Conservation (phyloP, 37 sponge, comb jelly and placozoan species). For the Axinella damicornis region DNA sequence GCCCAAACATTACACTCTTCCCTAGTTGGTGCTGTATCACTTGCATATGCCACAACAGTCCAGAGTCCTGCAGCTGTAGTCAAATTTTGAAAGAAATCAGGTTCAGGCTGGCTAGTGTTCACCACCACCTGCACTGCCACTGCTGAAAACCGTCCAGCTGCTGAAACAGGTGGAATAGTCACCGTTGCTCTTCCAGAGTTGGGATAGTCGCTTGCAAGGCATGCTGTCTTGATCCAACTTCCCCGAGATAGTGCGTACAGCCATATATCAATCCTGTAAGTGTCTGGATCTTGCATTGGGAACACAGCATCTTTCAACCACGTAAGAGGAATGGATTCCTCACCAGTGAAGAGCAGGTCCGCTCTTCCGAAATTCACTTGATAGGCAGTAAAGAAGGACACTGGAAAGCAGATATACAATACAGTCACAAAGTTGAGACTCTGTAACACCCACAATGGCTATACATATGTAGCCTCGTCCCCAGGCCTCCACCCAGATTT, state of each 20-base stretch:
- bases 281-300: conserved; percentile 13
- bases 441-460: not conserved
- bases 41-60: too few relatives aligned
- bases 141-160: not conserved
- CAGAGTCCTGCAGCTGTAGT: too few relatives aligned
- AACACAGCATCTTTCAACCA: conserved; percentile 27
- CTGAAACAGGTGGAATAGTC: conserved; percentile 1
- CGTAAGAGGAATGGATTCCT: not conserved
- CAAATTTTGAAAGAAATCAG: not conserved
- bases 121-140: conserved; percentile 13
- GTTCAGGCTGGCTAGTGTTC: not conserved
- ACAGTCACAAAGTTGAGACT: not conserved
- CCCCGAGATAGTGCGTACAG: not conserved
- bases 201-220: not conserved
- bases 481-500: too few relatives aligned
- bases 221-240: not conserved
- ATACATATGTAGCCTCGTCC: too few relatives aligned
- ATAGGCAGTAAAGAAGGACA: conserved; percentile 6
- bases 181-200: conserved; percentile 24
- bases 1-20: too few relatives aligned
- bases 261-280: conserved; percentile 23
- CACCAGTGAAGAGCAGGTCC: conserved; percentile 3
- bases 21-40: too few relatives aligned
- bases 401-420: not conserved
- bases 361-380: conserved; percentile 11